Percentiles rank a stretch among this genome's conserved stretches.
phyloP scores from a whole-genome alignment of 2,113 vertebrate genomes.

The Sula dactylatra region DNA sequence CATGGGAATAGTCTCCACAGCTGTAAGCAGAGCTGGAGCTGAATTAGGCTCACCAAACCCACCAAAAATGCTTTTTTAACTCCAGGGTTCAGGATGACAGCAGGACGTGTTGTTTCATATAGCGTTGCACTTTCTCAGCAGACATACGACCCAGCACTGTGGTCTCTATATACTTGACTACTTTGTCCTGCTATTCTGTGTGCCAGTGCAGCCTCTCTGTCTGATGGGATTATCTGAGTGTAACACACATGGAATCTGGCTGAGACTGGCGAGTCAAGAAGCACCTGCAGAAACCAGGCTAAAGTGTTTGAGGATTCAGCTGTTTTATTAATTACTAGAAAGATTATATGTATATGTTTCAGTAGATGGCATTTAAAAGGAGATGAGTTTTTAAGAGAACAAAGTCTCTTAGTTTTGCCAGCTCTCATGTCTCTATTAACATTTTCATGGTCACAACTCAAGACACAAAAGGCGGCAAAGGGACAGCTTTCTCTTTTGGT shows the following conservation, averaged over 20 bases:
- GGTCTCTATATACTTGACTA: neutral
- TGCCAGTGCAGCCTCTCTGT: neutral
- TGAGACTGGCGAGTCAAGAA: neutral
- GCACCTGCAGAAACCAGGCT: neutral
- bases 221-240: neutral
- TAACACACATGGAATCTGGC: fast-evolving
- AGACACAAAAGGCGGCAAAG: neutral
- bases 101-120: neutral
- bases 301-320: neutral
- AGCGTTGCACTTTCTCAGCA: neutral
- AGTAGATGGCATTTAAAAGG: neutral
- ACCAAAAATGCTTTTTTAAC: neutral
- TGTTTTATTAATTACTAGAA: neutral
- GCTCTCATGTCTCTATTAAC: neutral
- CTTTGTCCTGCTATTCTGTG: neutral
- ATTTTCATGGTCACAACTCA: neutral
- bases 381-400: neutral
- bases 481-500: neutral
- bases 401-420: neutral
- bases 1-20: neutral
- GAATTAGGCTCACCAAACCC: neutral
- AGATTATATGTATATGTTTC: neutral
- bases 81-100: neutral
- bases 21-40: neutral
- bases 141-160: neutral